Evolutionary conservation across 2,113 vertebrate genomes (phyloP), one percentile per base, ranked within the genome.

Genomic region (Mobula hypostoma): DNA sequence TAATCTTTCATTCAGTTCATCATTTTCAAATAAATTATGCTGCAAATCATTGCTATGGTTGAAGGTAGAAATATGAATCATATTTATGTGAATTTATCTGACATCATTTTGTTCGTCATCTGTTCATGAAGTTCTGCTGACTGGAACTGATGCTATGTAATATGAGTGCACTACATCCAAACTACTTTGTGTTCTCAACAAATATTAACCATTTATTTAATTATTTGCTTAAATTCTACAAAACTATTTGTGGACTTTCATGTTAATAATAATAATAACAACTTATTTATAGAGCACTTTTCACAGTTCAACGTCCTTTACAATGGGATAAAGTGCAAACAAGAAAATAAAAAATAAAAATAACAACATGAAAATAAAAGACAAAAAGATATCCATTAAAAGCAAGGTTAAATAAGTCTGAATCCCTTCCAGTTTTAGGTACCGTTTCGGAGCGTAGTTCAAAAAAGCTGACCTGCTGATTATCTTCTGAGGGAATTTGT

Each of bases 41-140:
- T 88, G 83, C 83, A 88, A 24, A 88, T 27, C 12, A n/a, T 63
- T 63, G 29, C 61, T 14, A 56, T 29, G 24, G 56, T n/a, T 24
- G 83, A 14, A 88, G 12, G 58, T 56, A 63, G 21, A 88, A 88
- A 88, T 88, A 63, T 15, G 58, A 88, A 88, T 61, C 61, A 7
- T 83, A 48, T 83, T 83, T 56, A 12, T 88, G 8, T 63, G 61
- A 63, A 24, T 88, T n/a, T 9, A 63, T 63, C 83, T 88, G 83
- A 12, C 61, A 63, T 63, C 61, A n/a, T 29, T 88, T 88, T 88
- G 83, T n/a, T 88, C 61, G 58, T 58, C 82, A 85, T 85, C 82
- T 24, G 36, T 83, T 83, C 19, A 24, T 85, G 82, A 85, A 85
- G 48, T 11, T 85, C 48, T 85, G 48, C 21, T 58, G 40, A 8